Percentiles rank a stretch among this genome's conserved stretches.
Conservation (phyloP, 2,797 vertebrate genomes). For the Chaunax sp. region DNA sequence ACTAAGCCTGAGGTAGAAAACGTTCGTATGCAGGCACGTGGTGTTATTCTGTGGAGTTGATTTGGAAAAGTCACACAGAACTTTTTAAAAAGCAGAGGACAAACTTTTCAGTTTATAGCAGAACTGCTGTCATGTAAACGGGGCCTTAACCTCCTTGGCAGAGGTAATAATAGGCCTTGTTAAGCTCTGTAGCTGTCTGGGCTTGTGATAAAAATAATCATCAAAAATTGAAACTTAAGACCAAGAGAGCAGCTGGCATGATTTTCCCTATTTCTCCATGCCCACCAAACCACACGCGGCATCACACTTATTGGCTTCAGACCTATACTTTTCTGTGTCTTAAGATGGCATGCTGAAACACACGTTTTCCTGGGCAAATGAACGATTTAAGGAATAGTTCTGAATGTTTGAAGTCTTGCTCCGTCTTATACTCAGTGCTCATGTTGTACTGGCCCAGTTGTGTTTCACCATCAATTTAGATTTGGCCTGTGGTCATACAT, state of each 20-base stretch:
- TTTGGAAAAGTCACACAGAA: no score
- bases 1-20: no score
- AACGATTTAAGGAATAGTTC: constrained; percentile 44
- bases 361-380: constrained; percentile 39
- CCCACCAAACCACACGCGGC: constrained; percentile 52
- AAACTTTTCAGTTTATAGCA: no score
- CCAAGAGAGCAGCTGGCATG: constrained; percentile 21
- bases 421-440: constrained; percentile 3
- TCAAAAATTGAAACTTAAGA: constrained; percentile 36
- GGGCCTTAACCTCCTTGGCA: no score
- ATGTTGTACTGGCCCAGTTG: constrained; percentile 5
- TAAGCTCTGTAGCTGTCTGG: constrained; percentile 48
- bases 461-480: constrained; percentile 17
- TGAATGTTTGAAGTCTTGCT: constrained; percentile 36
- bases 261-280: constrained; percentile 27
- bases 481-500: no score
- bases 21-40: no score
- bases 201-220: constrained; percentile 57
- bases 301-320: constrained; percentile 26
- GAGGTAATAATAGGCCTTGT: constrained; percentile 36
- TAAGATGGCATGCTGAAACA: constrained; percentile 28
- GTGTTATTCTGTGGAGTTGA: no score
- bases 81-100: no score
- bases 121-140: no score
- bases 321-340: constrained; percentile 13